Percentiles rank a stretch among this genome's conserved stretches.
phyloP scores from a whole-genome alignment of 2,797 vertebrate genomes.

The Monodelphis domestica region DNA sequence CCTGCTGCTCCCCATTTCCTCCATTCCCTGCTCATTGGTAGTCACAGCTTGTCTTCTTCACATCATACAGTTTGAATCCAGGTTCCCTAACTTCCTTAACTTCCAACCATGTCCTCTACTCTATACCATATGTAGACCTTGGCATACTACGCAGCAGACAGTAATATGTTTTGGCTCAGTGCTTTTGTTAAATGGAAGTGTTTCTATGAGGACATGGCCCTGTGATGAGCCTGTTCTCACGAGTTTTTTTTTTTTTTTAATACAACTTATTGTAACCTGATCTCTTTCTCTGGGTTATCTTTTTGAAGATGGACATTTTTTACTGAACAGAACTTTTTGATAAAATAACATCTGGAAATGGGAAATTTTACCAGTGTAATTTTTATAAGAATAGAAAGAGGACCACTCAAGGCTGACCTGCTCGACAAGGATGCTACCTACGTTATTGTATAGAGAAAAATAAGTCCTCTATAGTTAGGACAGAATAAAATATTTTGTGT shows the following conservation, averaged over 20 bases:
- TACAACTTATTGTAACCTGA: not conserved
- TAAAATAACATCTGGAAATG: not conserved
- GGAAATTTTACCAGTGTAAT: not conserved
- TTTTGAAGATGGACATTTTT: not conserved
- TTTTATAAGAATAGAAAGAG: not conserved
- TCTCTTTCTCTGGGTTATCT: not conserved
- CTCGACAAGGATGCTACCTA: not conserved
- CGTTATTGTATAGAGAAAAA: not conserved
- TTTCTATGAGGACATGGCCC: not conserved
- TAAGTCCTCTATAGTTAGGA: not conserved
- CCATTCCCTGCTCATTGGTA: not conserved
- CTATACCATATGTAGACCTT: not conserved
- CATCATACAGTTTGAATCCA: not conserved
- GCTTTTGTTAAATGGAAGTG: not conserved
- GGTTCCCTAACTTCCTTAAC: not conserved
- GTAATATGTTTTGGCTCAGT: not conserved
- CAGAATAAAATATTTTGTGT: not conserved
- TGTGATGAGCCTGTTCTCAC: not conserved
- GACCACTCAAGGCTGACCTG: not conserved
- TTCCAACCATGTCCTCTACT: not conserved
- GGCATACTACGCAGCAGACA: not conserved
- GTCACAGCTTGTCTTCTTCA: not conserved
- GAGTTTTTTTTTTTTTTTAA: not conserved
- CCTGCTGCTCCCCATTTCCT: not conserved
- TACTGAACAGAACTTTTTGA: not conserved